A percentile compares a stretch with the other conserved stretches of the same genome.
Evolutionary conservation across 2,797 vertebrate species (phyloP).

Genomic region (Diplodus puntazzo): DNA sequence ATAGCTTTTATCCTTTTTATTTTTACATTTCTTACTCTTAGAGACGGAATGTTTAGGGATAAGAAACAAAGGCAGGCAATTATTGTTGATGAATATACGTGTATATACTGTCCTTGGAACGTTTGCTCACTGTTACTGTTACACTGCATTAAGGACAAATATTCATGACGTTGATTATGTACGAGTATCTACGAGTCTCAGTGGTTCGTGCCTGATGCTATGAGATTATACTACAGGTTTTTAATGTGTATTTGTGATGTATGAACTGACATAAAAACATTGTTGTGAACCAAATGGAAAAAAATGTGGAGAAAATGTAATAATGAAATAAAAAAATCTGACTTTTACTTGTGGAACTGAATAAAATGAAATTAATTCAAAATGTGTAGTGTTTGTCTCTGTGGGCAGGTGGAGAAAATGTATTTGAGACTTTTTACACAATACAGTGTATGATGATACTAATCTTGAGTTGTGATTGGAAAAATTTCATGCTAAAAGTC

Average conservation of each 20-base stretch:
- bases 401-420: neutral
- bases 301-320: neutral
- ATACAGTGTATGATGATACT: neutral
- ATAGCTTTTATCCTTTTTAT: neutral
- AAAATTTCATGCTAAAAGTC: neutral
- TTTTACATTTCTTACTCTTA: neutral
- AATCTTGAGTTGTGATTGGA: neutral
- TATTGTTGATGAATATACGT: neutral
- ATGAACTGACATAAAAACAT: neutral
- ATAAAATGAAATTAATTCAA: constrained; percentile 22
- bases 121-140: neutral
- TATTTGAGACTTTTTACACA: neutral
- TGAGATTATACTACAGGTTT: neutral
- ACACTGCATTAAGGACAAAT: neutral
- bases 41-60: neutral
- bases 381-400: neutral
- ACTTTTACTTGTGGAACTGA: constrained; percentile 11
- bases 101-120: neutral
- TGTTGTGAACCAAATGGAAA: constrained; percentile 45
- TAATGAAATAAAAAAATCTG: constrained; percentile 28
- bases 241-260: neutral
- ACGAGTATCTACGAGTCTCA: neutral
- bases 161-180: neutral
- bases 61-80: neutral
- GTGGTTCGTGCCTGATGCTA: neutral